Conservation (phyloP, 2,113 vertebrate genomes). For the Halcyon malimbica region DNA sequence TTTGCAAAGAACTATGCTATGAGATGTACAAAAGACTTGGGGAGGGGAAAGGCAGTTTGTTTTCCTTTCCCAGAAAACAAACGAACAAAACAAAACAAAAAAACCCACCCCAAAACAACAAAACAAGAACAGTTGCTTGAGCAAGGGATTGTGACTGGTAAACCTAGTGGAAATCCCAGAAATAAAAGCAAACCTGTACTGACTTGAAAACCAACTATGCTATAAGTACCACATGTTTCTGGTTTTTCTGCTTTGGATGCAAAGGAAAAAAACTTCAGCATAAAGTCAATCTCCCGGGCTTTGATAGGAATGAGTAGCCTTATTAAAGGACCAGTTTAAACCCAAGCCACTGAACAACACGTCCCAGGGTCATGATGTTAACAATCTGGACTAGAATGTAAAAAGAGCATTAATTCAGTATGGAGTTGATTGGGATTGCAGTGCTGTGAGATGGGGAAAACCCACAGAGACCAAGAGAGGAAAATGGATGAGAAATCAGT, state of each 20-base stretch:
- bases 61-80: not conserved
- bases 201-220: constrained; percentile 3
- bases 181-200: constrained; percentile 23
- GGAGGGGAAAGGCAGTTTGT: not conserved
- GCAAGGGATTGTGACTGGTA: not conserved
- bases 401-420: constrained; percentile 11
- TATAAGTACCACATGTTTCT: not conserved
- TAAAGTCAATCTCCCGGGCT: not conserved
- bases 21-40: not conserved
- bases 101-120: not conserved
- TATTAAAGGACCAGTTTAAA: not conserved
- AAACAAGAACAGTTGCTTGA: not conserved
- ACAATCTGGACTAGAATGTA: not conserved
- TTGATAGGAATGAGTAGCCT: not conserved
- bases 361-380: not conserved
- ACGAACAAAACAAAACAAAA: no score
- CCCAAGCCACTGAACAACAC: not conserved
- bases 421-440: not conserved
- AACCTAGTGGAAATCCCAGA: constrained; percentile 41
- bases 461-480: not conserved
- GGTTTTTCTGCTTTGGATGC: not conserved
- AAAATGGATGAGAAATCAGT: not conserved
- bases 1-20: not conserved
- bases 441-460: not conserved
- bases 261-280: not conserved